A percentile compares a stretch with the other conserved stretches of the same genome.
Evolutionary conservation across 92 coral and sea anemone genomes (phyloP).

Genomic region (Epizoanthus illoricatus): DNA sequence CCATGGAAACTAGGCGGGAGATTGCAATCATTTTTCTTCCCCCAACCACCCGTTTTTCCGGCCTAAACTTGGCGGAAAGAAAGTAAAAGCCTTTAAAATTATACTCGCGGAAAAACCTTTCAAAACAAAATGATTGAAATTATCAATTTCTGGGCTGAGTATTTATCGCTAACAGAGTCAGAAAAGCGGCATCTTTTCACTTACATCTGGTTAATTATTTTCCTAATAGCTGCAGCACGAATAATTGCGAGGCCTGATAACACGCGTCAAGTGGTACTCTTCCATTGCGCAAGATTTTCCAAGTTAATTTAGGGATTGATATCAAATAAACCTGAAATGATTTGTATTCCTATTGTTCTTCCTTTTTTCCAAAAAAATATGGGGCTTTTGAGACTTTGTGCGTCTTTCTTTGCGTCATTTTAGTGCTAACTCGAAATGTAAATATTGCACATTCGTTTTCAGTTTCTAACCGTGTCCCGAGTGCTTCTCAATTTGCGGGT

Average conservation of each 20-base stretch:
- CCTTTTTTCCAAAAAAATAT: background rate
- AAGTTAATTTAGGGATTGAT: constrained; percentile 10
- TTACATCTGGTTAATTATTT: background rate
- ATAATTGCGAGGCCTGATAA: background rate
- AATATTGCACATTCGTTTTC: constrained; percentile 14
- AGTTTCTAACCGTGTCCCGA: constrained; percentile 28
- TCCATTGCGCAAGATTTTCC: background rate
- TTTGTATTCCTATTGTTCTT: background rate
- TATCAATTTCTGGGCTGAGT: background rate
- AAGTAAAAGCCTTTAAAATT: background rate
- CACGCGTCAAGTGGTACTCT: constrained; percentile 1
- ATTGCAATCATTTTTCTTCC: constrained; percentile 4
- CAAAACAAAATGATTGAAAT: background rate
- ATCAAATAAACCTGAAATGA: background rate
- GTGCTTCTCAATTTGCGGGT: constrained; percentile 33
- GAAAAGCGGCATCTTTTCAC: constrained; percentile 1
- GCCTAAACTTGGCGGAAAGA: background rate
- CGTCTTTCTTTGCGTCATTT: background rate
- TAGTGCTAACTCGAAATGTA: constrained; percentile 21
- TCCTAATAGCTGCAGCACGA: constrained; percentile 16
- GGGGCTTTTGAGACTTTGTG: background rate
- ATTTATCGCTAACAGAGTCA: background rate
- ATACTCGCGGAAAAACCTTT: background rate
- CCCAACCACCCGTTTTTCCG: constrained; percentile 28
- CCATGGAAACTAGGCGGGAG: background rate